Conservation (phyloP, 2,888 invertebrate genomes). For the Pterostichus niger region DNA sequence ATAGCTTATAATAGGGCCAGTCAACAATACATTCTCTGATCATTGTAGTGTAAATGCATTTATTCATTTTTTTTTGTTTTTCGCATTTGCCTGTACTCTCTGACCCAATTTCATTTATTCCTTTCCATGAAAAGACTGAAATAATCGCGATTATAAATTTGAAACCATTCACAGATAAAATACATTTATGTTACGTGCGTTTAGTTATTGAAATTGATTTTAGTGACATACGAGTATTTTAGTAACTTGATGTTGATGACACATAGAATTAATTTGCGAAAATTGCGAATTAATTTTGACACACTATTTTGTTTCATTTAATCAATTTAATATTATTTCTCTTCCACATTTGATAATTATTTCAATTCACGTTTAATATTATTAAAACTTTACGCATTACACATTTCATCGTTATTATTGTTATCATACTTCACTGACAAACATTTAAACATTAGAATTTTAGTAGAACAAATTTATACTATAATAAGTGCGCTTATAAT, state of each 20-base stretch:
- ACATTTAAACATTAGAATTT: no score
- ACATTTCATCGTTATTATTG: no score
- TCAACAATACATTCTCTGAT: constrained; percentile 30
- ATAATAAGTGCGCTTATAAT: no score
- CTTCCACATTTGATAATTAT: neutral
- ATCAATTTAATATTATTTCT: neutral
- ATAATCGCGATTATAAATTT: neutral
- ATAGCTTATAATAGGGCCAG: constrained; percentile 31
- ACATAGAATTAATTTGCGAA: neutral
- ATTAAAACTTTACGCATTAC: no score
- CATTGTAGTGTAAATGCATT: constrained; percentile 42
- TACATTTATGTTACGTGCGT: neutral
- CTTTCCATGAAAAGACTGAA: neutral
- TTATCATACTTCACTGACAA: no score
- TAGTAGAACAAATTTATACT: no score
- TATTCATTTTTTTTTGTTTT: constrained; percentile 9
- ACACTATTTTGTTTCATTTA: neutral
- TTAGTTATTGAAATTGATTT: constrained; percentile 3
- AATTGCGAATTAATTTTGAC: neutral
- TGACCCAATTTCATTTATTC: neutral
- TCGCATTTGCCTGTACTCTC: constrained; percentile 5
- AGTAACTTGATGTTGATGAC: constrained; percentile 5
- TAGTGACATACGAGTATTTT: neutral
- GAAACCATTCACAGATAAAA: neutral
- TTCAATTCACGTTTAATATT: no score